A percentile compares a stretch with the other conserved stretches of the same genome.
These are phyloP conservation scores for Frankliniella intonsa DNA, from an alignment of 2,888 invertebrate species.

Conservation along the genomic window DNA sequence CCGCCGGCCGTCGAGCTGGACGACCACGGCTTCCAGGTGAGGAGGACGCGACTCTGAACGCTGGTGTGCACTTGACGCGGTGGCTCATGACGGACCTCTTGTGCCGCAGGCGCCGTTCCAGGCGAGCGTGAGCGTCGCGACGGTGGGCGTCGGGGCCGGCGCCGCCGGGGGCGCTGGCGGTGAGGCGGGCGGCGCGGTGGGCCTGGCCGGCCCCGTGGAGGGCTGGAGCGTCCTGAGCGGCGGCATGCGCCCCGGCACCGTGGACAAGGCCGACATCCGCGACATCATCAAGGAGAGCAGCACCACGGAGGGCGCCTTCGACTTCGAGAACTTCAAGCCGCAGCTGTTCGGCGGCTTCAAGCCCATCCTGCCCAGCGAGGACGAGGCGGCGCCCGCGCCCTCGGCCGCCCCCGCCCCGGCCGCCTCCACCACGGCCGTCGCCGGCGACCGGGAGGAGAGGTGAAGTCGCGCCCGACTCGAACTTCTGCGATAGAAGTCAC, in stretches of 20 bases:
- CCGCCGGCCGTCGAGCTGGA: conserved; percentile 4
- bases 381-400: not conserved
- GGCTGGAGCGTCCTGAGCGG: conserved; percentile 30
- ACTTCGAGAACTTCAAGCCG: conserved; percentile 63
- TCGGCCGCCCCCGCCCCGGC: not conserved
- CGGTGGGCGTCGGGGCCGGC: conserved; percentile 48
- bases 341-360: conserved; percentile 65
- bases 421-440: not conserved
- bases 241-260: conserved; percentile 31
- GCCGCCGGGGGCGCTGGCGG: not conserved
- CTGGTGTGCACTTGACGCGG: too few relatives aligned
- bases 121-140: conserved; percentile 58
- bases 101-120: conserved; percentile 38
- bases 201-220: not conserved
- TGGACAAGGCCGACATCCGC: conserved; percentile 39
- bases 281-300: conserved; percentile 45
- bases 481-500: too few relatives aligned
- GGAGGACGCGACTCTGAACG: too few relatives aligned
- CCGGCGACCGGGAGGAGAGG: conserved; percentile 17
- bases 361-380: conserved; percentile 49
- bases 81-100: not conserved
- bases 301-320: conserved; percentile 51
- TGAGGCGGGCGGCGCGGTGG: not conserved
- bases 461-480: not conserved
- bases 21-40: conserved; percentile 12